A percentile compares a stretch with the other conserved stretches of the same genome.
Conservation (phyloP, 1,140 invertebrate genomes). For the Cydia amplana region DNA sequence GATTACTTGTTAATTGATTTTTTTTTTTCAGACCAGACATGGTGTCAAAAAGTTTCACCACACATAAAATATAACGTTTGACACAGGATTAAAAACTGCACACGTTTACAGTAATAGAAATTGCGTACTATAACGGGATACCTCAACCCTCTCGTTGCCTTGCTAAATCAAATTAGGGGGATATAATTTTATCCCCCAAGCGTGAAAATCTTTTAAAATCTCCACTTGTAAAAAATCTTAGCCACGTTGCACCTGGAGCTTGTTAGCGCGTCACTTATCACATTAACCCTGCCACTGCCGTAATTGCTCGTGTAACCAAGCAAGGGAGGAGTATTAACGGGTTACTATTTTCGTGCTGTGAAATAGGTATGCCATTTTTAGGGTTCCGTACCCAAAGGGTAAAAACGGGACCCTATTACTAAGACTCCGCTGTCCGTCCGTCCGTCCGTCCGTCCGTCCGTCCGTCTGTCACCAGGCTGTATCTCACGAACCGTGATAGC, state of each 20-base stretch:
- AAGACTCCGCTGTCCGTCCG: too few species aligned
- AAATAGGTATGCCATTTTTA: background rate
- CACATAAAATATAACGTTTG: too few species aligned
- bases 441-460: too few species aligned
- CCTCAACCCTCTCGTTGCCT: constrained; percentile 4
- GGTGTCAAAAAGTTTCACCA: too few species aligned
- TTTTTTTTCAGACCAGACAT: too few species aligned
- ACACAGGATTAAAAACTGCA: background rate
- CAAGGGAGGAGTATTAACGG: constrained; percentile 27
- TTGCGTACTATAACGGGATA: constrained; percentile 7
- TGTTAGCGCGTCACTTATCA: constrained; percentile 45
- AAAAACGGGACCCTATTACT: too few species aligned
- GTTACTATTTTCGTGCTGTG: background rate
- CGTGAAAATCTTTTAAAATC: constrained; percentile 27
- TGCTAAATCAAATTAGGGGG: constrained; percentile 16
- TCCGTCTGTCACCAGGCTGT: too few species aligned
- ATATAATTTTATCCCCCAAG: constrained; percentile 9
- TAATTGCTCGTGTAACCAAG: constrained; percentile 47
- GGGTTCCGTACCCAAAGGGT: too few species aligned
- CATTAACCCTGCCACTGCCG: constrained; percentile 39
- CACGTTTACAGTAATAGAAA: background rate
- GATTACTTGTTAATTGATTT: too few species aligned
- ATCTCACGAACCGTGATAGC: too few species aligned
- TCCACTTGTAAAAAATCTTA: constrained; percentile 20
- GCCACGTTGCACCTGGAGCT: constrained; percentile 38